Evolutionary conservation across 2,888 invertebrate genomes (phyloP).

Genomic region (Gari tellinella): DNA sequence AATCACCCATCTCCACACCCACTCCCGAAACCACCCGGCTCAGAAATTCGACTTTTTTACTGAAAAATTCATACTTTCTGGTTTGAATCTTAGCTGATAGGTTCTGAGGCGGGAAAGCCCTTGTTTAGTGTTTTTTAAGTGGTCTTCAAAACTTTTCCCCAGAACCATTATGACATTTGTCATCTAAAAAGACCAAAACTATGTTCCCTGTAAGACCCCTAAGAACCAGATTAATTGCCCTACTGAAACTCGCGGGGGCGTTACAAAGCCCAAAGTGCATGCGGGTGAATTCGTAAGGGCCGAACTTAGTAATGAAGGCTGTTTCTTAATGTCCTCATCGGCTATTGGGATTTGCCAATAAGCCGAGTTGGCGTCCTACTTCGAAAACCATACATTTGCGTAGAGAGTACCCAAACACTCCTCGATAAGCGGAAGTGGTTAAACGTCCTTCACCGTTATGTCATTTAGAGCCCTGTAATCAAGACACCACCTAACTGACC

Average conservation of each 20-base stretch:
- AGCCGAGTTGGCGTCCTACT: slow-evolving; percentile 55
- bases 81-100: too few relatives aligned
- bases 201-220: slow-evolving; percentile 47
- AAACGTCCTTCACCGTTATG: too few relatives aligned
- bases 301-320: slow-evolving; percentile 61
- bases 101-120: too few relatives aligned
- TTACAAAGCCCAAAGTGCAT: too few relatives aligned
- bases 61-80: too few relatives aligned
- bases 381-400: slow-evolving; percentile 40
- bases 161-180: slow-evolving; percentile 47
- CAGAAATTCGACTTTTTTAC: too few relatives aligned
- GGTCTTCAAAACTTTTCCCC: slow-evolving; percentile 19
- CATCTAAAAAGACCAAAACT: slow-evolving; percentile 51
- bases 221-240: slow-evolving; percentile 53
- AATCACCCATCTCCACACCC: too few relatives aligned
- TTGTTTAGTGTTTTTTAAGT: too few relatives aligned
- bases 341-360: slow-evolving; percentile 44
- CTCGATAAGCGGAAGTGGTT: slow-evolving; percentile 37
- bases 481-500: slow-evolving; percentile 39
- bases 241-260: too few relatives aligned
- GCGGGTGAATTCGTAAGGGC: slow-evolving; percentile 54
- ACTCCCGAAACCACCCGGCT: too few relatives aligned
- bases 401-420: slow-evolving; percentile 45
- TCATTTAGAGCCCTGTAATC: slow-evolving; percentile 45
- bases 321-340: slow-evolving; percentile 54